A percentile compares a stretch with the other conserved stretches of the same genome.
Evolutionary conservation across 2,113 vertebrate species (phyloP).

Genomic region (Pseudorhombus dupliciocellatus): DNA sequence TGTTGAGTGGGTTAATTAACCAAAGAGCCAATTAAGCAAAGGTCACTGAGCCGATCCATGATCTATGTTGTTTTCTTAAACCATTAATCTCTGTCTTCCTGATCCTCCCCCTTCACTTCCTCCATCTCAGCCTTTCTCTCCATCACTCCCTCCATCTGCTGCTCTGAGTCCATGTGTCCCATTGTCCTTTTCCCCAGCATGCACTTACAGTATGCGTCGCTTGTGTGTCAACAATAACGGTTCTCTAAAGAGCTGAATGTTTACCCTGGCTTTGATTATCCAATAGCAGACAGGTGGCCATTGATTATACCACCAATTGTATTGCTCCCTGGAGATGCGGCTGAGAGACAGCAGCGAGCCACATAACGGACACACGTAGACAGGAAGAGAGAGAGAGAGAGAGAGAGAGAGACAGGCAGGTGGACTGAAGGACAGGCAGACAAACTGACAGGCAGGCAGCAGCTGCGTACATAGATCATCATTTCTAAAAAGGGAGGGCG

Average conservation of each 20-base stretch:
- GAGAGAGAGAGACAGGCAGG: neutral
- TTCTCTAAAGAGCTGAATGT: conserved; percentile 58
- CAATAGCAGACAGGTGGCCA: conserved; percentile 54
- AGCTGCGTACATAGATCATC: conserved; percentile 55
- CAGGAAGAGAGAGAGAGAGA: conserved; percentile 32
- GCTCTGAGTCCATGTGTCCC: conserved; percentile 4
- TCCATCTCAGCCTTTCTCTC: conserved; percentile 16
- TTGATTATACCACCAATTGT: conserved; percentile 53
- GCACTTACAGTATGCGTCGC: conserved; percentile 25
- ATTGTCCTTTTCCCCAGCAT: conserved; percentile 35
- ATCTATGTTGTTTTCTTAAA: conserved; percentile 12
- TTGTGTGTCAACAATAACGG: conserved; percentile 27
- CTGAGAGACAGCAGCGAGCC: conserved; percentile 34
- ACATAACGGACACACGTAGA: conserved; percentile 24
- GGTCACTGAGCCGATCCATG: conserved; percentile 16
- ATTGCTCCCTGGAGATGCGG: conserved; percentile 50
- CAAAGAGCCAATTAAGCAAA: conserved; percentile 33
- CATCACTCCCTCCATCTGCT: conserved; percentile 37
- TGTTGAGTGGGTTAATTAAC: conserved; percentile 19
- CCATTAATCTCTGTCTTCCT: conserved; percentile 2
- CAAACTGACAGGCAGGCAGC: conserved; percentile 32
- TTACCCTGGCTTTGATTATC: conserved; percentile 65
- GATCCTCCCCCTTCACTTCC: conserved; percentile 28
- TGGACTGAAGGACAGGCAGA: neutral
- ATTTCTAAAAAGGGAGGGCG: conserved; percentile 44